Base-by-base conservation (phyloP, 23 tunicate genomes). In the Botrylloides violaceus region DNA sequence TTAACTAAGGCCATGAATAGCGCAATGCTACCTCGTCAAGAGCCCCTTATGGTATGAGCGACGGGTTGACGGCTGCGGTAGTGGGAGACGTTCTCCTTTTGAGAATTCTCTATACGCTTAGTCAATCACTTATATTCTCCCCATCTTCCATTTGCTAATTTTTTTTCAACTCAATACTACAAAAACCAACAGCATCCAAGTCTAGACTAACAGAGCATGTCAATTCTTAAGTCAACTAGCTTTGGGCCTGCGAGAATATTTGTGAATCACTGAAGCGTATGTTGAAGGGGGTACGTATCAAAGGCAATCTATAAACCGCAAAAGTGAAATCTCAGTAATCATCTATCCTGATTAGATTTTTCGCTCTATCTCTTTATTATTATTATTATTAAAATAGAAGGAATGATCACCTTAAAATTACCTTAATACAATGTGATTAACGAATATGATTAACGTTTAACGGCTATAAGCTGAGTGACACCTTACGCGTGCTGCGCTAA, bases 401-500 rank as follows among this genome's bases (percentile, higher is more conserved):
- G 15, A 43, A 43, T 9, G 15, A 7, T 43, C 53, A 9, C 53
- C 53, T 9, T 15, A 15, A 43, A 43, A 43, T 43, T 43, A 43
- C 12, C 53, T 43, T 15, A 43, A 15, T 9, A 43, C 53, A 43
- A 9, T 43, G 53, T 43, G 15, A 7, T 43, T 43, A 9, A 43
- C 15, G 12, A 43, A 43, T 43, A 43, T 43, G 53, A 43, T 43
- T 43, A 43, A 43, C 53, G 15, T 15, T 43, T 7, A 43, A 60
- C 32, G 29, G 29, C 21, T 60, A 29, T 60, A 60, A 60, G 29
- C n/a, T 25, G n/a, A 60, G 29, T 29, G 65, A 60, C 65, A 29
- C 26, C 29, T n/a, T 15, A 60, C 65, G 65, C 65, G 65, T 60
- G 65, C 65, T 43, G 15, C 53, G 53, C 15, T 18, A 60, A 60